Percentiles rank a stretch among this genome's conserved stretches.
Conservation (phyloP, 1,140 invertebrate genomes). For the Coptotermes formosanus region DNA sequence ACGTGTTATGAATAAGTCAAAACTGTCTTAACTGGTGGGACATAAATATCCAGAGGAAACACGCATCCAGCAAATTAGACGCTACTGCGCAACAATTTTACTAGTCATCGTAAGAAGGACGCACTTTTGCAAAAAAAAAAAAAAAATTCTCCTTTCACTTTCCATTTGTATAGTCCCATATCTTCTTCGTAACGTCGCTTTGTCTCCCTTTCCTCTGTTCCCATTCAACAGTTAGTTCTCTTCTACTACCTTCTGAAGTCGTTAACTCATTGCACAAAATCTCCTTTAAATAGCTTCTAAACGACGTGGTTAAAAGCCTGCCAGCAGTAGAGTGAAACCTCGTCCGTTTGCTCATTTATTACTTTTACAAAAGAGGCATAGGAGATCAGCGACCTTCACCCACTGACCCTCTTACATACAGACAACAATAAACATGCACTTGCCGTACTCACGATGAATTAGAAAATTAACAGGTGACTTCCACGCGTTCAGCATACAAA, state of each 20-base stretch:
- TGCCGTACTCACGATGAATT: not conserved
- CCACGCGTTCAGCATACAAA: not conserved
- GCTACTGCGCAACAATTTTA: not conserved
- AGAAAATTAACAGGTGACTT: not conserved
- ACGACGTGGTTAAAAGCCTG: not conserved
- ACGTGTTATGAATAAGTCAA: not conserved
- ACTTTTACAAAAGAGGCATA: not conserved
- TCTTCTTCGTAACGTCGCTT: not conserved
- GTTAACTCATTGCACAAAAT: slow-evolving; percentile 16
- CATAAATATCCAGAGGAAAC: not conserved
- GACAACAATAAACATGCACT: not conserved
- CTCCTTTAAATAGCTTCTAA: slow-evolving; percentile 12
- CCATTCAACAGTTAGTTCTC: slow-evolving; percentile 5
- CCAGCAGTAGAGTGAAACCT: not conserved
- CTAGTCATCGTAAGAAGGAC: not conserved
- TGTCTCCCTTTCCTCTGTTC: not conserved
- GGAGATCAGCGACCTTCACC: not conserved
- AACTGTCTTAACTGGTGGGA: not conserved
- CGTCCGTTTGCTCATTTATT: not conserved
- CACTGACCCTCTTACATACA: not conserved
- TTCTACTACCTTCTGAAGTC: not conserved
- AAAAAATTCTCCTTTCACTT: not conserved
- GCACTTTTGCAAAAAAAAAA: not conserved
- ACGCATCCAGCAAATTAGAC: not conserved
- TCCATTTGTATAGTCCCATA: not conserved